Percentiles rank a stretch among this genome's conserved stretches.
These are phyloP conservation scores for Alexandromys fortis DNA, from an alignment of 2,113 vertebrate species.

Conservation along the genomic window DNA sequence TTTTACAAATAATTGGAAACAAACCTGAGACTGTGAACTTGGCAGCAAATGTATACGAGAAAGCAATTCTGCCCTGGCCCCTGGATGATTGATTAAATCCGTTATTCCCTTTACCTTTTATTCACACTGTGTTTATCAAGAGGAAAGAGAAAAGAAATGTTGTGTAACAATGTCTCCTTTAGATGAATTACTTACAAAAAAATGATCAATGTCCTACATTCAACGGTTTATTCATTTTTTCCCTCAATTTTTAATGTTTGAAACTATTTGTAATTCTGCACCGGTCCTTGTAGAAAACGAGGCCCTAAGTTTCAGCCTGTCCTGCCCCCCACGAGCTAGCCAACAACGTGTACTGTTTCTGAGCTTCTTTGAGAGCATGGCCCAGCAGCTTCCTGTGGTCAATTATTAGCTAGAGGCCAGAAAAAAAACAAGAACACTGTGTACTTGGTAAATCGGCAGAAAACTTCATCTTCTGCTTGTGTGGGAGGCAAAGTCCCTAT, in stretches of 20 bases:
- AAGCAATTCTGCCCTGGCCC: slow-evolving; percentile 64
- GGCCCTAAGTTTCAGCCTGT: not conserved
- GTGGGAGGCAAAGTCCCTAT: slow-evolving; percentile 61
- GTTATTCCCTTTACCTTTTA: slow-evolving; percentile 74
- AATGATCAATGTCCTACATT: slow-evolving; percentile 57
- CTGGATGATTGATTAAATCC: slow-evolving; percentile 78
- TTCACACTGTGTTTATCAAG: slow-evolving; percentile 64
- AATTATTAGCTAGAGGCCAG: slow-evolving; percentile 54
- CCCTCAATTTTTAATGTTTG: slow-evolving; percentile 17
- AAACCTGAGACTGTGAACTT: slow-evolving; percentile 77
- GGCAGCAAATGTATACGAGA: slow-evolving; percentile 69
- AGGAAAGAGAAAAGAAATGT: slow-evolving; percentile 57
- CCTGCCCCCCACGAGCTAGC: not conserved
- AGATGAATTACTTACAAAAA: slow-evolving; percentile 25
- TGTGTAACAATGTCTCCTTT: slow-evolving; percentile 41
- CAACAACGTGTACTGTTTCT: slow-evolving; percentile 17
- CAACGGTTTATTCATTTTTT: slow-evolving; percentile 59
- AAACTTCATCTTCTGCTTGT: slow-evolving; percentile 52
- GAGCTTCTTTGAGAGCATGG: slow-evolving; percentile 31
- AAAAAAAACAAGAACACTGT: slow-evolving; percentile 59
- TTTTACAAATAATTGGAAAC: slow-evolving; percentile 81
- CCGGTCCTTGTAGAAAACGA: not conserved
- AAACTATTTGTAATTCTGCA: slow-evolving; percentile 3
- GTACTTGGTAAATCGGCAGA: slow-evolving; percentile 58
- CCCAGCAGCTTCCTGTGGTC: slow-evolving; percentile 63